Percentiles rank a stretch among this genome's conserved stretches.
Conservation (phyloP, 2,888 invertebrate species). For the Papilio elwesi region DNA sequence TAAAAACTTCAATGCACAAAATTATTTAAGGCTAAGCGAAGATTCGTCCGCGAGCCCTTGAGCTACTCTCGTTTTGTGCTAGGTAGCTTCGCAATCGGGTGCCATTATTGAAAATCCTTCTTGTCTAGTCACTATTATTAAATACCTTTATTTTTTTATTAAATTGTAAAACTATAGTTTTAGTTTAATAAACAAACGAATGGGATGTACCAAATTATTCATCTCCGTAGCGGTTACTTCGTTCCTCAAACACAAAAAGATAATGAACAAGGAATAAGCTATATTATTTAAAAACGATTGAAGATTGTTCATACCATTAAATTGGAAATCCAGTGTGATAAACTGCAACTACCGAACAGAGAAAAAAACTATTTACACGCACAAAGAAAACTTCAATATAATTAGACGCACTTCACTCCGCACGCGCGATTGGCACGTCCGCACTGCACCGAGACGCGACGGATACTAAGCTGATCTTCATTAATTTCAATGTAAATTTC, state of each 20-base stretch:
- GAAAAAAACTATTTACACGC: conserved; percentile 56
- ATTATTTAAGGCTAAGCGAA: not conserved
- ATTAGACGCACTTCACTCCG: conserved; percentile 50
- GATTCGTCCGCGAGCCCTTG: conserved; percentile 11
- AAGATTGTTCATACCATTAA: conserved; percentile 61
- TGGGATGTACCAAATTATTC: not conserved
- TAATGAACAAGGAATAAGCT: not conserved
- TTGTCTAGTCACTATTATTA: not conserved
- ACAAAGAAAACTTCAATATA: conserved; percentile 58
- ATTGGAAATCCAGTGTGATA: conserved; percentile 73
- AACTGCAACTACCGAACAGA: conserved; percentile 46
- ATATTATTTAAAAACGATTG: too few species aligned
- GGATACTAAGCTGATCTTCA: conserved; percentile 64
- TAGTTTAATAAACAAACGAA: not conserved
- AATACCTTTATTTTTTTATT: not conserved
- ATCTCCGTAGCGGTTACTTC: too few species aligned
- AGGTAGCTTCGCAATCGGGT: not conserved
- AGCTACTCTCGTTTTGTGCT: not conserved
- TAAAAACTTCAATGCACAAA: not conserved
- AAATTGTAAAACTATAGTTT: not conserved
- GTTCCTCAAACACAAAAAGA: not conserved
- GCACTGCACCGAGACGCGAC: conserved; percentile 50
- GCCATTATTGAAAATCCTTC: not conserved
- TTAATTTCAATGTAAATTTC: conserved; percentile 46
- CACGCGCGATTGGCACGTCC: conserved; percentile 53